These are phyloP conservation scores for Prunella strophiata DNA, from an alignment of 2,797 vertebrate species.

Conservation along the genomic window DNA sequence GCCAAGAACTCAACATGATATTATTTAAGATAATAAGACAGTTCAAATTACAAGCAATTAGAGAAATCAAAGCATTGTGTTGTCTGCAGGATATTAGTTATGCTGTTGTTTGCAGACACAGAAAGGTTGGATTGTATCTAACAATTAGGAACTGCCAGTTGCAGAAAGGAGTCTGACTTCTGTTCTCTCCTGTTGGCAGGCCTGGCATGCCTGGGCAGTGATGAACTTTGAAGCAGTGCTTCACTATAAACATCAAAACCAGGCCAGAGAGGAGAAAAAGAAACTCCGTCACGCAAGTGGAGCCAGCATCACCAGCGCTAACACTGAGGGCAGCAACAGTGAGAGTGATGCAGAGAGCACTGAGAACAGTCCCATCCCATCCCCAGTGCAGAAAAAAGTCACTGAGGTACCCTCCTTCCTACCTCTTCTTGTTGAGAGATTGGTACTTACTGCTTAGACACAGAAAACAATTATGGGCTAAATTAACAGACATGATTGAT, in stretches of 20 bases:
- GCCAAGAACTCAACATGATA: not conserved
- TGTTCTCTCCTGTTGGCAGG: conserved; percentile 75
- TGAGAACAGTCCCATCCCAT: conserved; percentile 92
- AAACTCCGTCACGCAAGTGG: conserved; percentile 90
- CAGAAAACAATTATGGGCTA: not conserved
- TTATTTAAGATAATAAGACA: not conserved
- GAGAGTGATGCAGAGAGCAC: conserved; percentile 93
- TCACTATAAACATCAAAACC: conserved; percentile 97
- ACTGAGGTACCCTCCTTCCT: conserved; percentile 82
- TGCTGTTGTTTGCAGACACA: not conserved
- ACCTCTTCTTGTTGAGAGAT: not conserved
- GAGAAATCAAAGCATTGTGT: not conserved
- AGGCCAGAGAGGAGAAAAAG: conserved; percentile 94
- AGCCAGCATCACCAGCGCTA: conserved; percentile 86
- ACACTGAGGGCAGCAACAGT: conserved; percentile 94
- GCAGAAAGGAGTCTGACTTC: not conserved
- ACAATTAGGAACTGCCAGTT: not conserved
- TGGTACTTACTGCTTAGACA: not conserved
- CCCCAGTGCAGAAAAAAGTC: conserved; percentile 93
- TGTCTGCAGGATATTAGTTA: not conserved
- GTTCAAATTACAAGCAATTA: not conserved
- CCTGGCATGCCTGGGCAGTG: conserved; percentile 99
- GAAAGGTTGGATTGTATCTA: not conserved
- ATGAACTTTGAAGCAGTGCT: conserved; percentile 99
- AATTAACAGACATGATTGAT: not conserved